A percentile compares a stretch with the other conserved stretches of the same genome.
Evolutionary conservation across 2,113 vertebrate species (phyloP).

Genomic region (Spilogale gracilis): DNA sequence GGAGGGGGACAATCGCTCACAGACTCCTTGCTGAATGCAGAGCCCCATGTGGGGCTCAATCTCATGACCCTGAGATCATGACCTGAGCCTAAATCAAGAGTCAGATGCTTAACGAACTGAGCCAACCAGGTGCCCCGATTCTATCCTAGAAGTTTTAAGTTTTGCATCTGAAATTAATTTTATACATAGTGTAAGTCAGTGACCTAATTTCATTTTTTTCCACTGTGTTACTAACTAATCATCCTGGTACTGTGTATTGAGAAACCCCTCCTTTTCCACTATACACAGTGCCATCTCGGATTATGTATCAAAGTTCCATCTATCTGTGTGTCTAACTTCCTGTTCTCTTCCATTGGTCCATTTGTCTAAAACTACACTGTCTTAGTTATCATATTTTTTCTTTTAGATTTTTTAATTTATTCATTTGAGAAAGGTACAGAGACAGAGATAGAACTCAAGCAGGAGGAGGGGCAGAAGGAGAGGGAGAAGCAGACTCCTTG

Average conservation of each 20-base stretch:
- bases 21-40: neutral
- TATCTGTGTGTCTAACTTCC: neutral
- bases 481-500: too few relatives aligned
- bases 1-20: neutral
- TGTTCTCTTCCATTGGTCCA: neutral
- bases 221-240: neutral
- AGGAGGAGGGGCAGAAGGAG: too few relatives aligned
- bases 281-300: neutral
- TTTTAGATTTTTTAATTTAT: too few relatives aligned
- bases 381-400: neutral
- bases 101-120: neutral
- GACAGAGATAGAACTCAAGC: too few relatives aligned
- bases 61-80: neutral
- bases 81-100: neutral
- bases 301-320: neutral
- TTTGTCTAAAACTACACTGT: neutral
- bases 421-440: too few relatives aligned
- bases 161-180: slow-evolving; percentile 13
- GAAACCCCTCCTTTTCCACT: neutral
- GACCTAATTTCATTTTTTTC: neutral
- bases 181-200: neutral
- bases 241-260: neutral
- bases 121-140: neutral
- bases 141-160: neutral
- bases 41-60: neutral